Base-by-base conservation (phyloP, 2,888 invertebrate species). In the Crematogaster levior region DNA sequence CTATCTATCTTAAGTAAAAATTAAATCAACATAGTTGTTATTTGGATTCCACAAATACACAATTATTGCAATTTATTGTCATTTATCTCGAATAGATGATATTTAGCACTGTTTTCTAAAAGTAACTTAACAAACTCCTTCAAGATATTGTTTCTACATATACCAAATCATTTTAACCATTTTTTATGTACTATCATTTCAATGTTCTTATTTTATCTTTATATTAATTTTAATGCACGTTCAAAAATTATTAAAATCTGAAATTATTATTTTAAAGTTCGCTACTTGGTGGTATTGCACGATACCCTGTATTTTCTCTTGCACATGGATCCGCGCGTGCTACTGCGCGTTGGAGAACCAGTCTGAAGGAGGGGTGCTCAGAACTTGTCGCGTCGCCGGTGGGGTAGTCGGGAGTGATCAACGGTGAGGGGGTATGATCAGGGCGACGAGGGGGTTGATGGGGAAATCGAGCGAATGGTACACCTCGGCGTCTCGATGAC, bases 391-490 rank as follows among this genome's bases (percentile, higher is more conserved):
- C 60, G 77, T 60, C 63, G 74, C 34, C 34, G 77, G 30, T 27
- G 70, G 46, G 53, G 65, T 12, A 56, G 73, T 73, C 43, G 46
- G 84, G 60, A 65, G 15, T 15, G 30, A n/a, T 15, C 7, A 40
- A 3, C 24, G 48, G 37, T n/a, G 79, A 58, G 60, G 75, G 65
- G 81, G 61, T 63, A 5, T 30, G 37, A 75, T 77, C 37, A 21
- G 56, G 6, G 6, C 6, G 34, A 34, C 34, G 34, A 34, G 34
- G 34, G 34, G 74, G 63, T 56, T 34, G 60, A 70, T 18, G 48
- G 56, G 37, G 68, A 79, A 87, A 89, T 87, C 86, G 87, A 89
- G 84, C 87, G 84, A 58, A 70, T 68, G 81, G 84, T 81, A 80
- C 81, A 70, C 68, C 75, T 85, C 85, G 77, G n/a, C 51, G 79